These are phyloP conservation scores for Archegozetes longisetosus DNA, from an alignment of 1,140 invertebrate genomes.

Conservation along the genomic window DNA sequence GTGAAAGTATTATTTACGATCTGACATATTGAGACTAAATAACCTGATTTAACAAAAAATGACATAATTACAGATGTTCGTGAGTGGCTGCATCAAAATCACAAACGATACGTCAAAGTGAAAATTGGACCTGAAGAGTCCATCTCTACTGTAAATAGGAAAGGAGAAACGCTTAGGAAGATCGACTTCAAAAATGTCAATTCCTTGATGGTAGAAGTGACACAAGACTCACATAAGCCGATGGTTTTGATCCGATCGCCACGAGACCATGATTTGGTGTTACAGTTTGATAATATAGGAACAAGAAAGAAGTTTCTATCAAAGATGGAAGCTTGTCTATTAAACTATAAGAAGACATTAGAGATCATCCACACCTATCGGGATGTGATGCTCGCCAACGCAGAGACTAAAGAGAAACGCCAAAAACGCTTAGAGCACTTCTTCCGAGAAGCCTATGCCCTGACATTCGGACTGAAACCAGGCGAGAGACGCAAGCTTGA, in stretches of 20 bases:
- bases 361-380: constrained; percentile 46
- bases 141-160: constrained; percentile 56
- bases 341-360: constrained; percentile 61
- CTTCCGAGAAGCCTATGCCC: constrained; percentile 91
- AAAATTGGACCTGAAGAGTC: constrained; percentile 48
- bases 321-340: constrained; percentile 67
- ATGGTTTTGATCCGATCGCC: constrained; percentile 69
- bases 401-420: constrained; percentile 84
- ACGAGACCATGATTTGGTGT: constrained; percentile 86
- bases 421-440: constrained; percentile 92
- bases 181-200: constrained; percentile 49
- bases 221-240: constrained; percentile 44
- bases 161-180: constrained; percentile 27
- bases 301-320: constrained; percentile 72
- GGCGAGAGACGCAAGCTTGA: constrained; percentile 42
- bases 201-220: constrained; percentile 62
- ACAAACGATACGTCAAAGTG: constrained; percentile 74
- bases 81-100: constrained; percentile 88
- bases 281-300: constrained; percentile 69
- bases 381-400: constrained; percentile 76
- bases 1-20: too few species aligned
- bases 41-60: too few species aligned
- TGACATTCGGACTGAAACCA: constrained; percentile 37
- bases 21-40: too few species aligned
- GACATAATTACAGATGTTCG: constrained; percentile 62